Conservation (phyloP, 2,113 vertebrate species). For the Oncorhynchus masou region DNA sequence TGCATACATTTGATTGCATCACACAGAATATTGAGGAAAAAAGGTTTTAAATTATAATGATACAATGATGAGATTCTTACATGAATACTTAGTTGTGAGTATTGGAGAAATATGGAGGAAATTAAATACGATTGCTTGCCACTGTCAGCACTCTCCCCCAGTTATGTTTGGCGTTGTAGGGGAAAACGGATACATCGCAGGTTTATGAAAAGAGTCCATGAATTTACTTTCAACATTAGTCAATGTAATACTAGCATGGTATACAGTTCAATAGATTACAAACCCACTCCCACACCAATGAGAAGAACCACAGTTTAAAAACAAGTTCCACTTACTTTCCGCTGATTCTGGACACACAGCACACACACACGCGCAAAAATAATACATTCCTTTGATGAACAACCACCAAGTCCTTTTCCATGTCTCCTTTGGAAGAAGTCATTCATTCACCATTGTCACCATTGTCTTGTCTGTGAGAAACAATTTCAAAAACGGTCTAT, state of each 20-base stretch:
- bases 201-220: slow-evolving; percentile 18
- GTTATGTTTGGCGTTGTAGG: slow-evolving; percentile 44
- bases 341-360: slow-evolving; percentile 46
- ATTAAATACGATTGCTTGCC: slow-evolving; percentile 36
- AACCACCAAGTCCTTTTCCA: slow-evolving; percentile 23
- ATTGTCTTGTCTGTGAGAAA: slow-evolving; percentile 32
- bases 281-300: slow-evolving; percentile 29
- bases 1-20: slow-evolving; percentile 13
- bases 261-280: slow-evolving; percentile 43
- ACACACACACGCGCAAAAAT: slow-evolving; percentile 23
- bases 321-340: slow-evolving; percentile 40
- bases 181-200: slow-evolving; percentile 43
- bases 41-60: background rate
- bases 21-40: slow-evolving; percentile 9
- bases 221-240: no score
- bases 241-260: no score
- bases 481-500: slow-evolving; percentile 52
- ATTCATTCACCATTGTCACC: background rate
- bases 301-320: slow-evolving; percentile 29
- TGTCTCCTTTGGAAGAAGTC: slow-evolving; percentile 16
- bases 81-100: slow-evolving; percentile 60
- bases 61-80: slow-evolving; percentile 29
- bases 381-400: slow-evolving; percentile 45
- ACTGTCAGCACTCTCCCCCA: slow-evolving; percentile 30
- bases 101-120: slow-evolving; percentile 35